A percentile compares a stretch with the other conserved stretches of the same genome.
These are phyloP conservation scores for Drosophila antonietae DNA, from an alignment of 2,888 invertebrate species.

Conservation along the genomic window DNA sequence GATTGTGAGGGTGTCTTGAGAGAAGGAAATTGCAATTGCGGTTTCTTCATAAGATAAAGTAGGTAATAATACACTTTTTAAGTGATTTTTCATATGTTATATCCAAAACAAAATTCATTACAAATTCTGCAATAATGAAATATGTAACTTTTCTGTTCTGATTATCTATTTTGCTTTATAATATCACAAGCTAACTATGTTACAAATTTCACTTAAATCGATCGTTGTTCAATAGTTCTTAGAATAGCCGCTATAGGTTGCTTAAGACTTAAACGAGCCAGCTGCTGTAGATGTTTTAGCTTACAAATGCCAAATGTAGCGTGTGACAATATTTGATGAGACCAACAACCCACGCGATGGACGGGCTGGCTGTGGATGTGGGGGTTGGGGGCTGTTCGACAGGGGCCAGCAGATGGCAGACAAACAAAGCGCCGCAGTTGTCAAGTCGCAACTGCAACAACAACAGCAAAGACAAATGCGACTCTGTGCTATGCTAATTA, in stretches of 20 bases:
- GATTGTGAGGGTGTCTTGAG: conserved; percentile 1
- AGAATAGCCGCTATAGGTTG: background rate
- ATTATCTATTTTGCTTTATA: background rate
- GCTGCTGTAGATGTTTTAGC: background rate
- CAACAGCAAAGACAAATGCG: conserved; percentile 45
- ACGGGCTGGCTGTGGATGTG: background rate
- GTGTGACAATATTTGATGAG: conserved; percentile 29
- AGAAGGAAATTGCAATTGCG: background rate
- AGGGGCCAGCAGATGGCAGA: conserved; percentile 28
- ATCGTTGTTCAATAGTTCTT: conserved; percentile 3
- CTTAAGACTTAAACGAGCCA: background rate
- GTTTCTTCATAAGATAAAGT: background rate
- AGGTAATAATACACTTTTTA: background rate
- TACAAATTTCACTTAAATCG: conserved; percentile 1
- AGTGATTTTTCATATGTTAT: background rate
- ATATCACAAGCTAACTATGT: background rate
- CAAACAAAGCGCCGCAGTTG: conserved; percentile 75
- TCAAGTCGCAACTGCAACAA: conserved; percentile 39
- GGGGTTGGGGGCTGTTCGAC: background rate
- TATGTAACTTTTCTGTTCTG: background rate
- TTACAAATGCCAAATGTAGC: conserved; percentile 16
- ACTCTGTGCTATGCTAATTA: conserved; percentile 78
- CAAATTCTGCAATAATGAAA: accelerated
- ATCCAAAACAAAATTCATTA: background rate
- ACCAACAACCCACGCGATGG: conserved; percentile 36